phyloP scores from a whole-genome alignment of 2,888 invertebrate genomes.

The Hydriomena furcata region DNA sequence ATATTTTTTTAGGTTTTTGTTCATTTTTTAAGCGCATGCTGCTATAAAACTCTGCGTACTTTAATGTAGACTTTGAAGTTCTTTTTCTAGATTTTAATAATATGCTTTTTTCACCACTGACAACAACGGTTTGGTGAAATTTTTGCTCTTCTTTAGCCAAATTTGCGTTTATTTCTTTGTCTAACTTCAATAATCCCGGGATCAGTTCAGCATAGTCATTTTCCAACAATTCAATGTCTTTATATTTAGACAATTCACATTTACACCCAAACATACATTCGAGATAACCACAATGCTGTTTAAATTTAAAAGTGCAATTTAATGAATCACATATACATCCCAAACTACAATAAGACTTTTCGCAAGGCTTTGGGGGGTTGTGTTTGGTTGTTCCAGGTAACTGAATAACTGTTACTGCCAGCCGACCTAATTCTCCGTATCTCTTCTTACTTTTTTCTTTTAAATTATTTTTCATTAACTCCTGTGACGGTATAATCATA shows the following conservation, averaged over 20 bases:
- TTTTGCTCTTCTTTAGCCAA: conserved; percentile 88
- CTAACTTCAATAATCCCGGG: conserved; percentile 66
- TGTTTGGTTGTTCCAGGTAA: conserved; percentile 52
- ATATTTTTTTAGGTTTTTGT: conserved; percentile 39
- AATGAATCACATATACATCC: conserved; percentile 88
- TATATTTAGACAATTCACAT: conserved; percentile 65
- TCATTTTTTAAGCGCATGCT: conserved; percentile 52
- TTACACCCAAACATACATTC: conserved; percentile 84
- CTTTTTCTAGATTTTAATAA: conserved; percentile 84
- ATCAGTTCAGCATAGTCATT: conserved; percentile 48
- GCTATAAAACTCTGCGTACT: conserved; percentile 82
- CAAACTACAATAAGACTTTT: conserved; percentile 81
- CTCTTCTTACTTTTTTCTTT: conserved; percentile 67
- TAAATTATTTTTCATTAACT: conserved; percentile 34
- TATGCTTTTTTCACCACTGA: conserved; percentile 86
- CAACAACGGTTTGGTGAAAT: conserved; percentile 88
- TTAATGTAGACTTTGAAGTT: conserved; percentile 84
- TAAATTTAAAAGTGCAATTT: conserved; percentile 62
- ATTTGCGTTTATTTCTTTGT: conserved; percentile 77
- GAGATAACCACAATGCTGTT: conserved; percentile 85
- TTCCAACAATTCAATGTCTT: conserved; percentile 49
- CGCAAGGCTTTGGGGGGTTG: conserved; percentile 57
- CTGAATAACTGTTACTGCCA: conserved; percentile 87
- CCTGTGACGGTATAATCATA: conserved; percentile 31
- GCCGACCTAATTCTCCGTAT: conserved; percentile 81